Conservation (phyloP, 2,113 vertebrate species). For the Vombatus ursinus region DNA sequence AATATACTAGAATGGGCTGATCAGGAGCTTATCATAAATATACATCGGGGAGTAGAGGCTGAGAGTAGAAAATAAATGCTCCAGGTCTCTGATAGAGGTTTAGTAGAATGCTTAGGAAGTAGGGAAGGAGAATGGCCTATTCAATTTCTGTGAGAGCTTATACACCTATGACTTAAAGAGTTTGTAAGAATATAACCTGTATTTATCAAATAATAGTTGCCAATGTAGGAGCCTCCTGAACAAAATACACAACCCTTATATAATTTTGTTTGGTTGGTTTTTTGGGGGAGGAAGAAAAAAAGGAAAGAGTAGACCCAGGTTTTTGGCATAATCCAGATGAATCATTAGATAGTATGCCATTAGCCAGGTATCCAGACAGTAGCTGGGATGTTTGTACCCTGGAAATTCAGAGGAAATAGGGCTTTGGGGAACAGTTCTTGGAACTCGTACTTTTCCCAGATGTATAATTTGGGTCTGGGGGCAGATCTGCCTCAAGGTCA, state of each 20-base stretch:
- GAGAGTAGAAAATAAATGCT: neutral
- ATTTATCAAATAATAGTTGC: constrained; percentile 49
- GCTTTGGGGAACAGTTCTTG: constrained; percentile 75
- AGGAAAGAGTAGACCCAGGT: constrained; percentile 57
- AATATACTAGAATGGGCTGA: neutral
- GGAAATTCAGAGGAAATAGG: constrained; percentile 73
- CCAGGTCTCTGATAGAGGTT: constrained; percentile 24
- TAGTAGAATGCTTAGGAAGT: neutral
- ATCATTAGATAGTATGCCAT: constrained; percentile 72
- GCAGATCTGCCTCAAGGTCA: constrained; percentile 67
- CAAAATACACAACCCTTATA: constrained; percentile 60
- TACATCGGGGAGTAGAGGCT: neutral
- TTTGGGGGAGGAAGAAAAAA: constrained; percentile 33
- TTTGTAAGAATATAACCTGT: constrained; percentile 63
- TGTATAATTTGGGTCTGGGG: constrained; percentile 64
- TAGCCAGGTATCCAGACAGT: constrained; percentile 61
- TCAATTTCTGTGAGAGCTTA: constrained; percentile 43
- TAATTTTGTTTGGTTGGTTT: constrained; percentile 47
- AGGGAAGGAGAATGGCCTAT: neutral
- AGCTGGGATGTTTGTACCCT: constrained; percentile 72
- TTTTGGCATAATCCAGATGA: constrained; percentile 53
- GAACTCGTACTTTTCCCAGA: constrained; percentile 74
- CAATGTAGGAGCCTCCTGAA: constrained; percentile 53
- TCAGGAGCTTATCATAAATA: neutral
- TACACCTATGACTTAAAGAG: constrained; percentile 59